phyloP scores from a whole-genome alignment of 2,113 vertebrate species.

The Amia ocellicauda region DNA sequence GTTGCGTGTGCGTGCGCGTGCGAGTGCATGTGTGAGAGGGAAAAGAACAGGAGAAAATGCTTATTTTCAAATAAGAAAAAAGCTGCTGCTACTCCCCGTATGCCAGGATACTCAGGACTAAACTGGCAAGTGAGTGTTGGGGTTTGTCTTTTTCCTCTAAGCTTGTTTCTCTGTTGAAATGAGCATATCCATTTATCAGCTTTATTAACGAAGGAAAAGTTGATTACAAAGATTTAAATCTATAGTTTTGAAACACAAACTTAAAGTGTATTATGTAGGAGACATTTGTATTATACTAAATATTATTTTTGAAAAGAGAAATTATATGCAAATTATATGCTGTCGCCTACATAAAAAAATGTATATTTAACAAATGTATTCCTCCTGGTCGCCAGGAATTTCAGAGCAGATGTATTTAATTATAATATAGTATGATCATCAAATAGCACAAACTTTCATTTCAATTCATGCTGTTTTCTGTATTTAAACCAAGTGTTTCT shows the following conservation, averaged over 20 bases:
- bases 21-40: slow-evolving; percentile 38
- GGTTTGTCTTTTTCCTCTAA: slow-evolving; percentile 45
- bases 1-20: slow-evolving; percentile 36
- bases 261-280: slow-evolving; percentile 59
- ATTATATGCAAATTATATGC: slow-evolving; percentile 58
- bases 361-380: slow-evolving; percentile 66
- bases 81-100: slow-evolving; percentile 57
- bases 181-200: slow-evolving; percentile 62
- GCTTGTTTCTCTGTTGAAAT: slow-evolving; percentile 51
- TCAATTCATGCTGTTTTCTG: slow-evolving; percentile 46
- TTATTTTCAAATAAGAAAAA: slow-evolving; percentile 13
- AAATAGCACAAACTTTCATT: slow-evolving; percentile 65
- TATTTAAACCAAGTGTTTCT: slow-evolving; percentile 33
- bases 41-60: not conserved
- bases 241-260: slow-evolving; percentile 56
- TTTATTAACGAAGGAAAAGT: slow-evolving; percentile 54
- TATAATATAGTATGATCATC: slow-evolving; percentile 65
- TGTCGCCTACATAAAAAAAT: slow-evolving; percentile 65
- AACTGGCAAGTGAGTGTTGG: slow-evolving; percentile 57
- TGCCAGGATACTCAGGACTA: slow-evolving; percentile 62
- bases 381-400: slow-evolving; percentile 58
- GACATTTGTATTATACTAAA: slow-evolving; percentile 67
- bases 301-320: slow-evolving; percentile 68
- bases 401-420: slow-evolving; percentile 62
- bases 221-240: slow-evolving; percentile 52